Conservation (phyloP, 2,888 invertebrate species). For the Epistrophe eligans region DNA sequence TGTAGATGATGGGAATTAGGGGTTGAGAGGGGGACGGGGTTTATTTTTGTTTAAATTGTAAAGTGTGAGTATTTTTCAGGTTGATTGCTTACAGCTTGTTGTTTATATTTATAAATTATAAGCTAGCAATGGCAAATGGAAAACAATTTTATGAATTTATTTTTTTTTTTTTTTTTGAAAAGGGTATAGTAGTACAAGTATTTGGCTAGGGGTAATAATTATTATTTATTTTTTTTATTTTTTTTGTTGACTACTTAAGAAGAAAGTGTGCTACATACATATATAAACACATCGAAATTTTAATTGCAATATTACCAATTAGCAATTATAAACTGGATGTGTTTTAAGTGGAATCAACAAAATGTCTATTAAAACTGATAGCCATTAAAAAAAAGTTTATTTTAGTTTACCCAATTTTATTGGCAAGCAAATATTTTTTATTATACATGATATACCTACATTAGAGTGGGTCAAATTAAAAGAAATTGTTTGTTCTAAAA, state of each 20-base stretch:
- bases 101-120: not conserved
- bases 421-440: no score
- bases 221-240: not conserved
- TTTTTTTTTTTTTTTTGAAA: slow-evolving; percentile 1
- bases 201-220: not conserved
- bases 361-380: slow-evolving; percentile 12
- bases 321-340: slow-evolving; percentile 12
- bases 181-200: not conserved
- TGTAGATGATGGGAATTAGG: not conserved
- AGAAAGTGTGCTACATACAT: slow-evolving; percentile 1
- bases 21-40: no score
- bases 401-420: not conserved
- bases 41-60: slow-evolving; percentile 11
- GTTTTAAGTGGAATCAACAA: not conserved
- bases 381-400: slow-evolving; percentile 8
- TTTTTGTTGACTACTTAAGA: not conserved
- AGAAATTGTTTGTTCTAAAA: no score
- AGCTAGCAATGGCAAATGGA: slow-evolving; percentile 12
- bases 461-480: no score
- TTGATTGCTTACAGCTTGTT: slow-evolving; percentile 13
- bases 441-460: no score
- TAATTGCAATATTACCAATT: slow-evolving; percentile 29
- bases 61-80: slow-evolving; percentile 6
- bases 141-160: slow-evolving; percentile 20
- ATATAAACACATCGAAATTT: slow-evolving; percentile 15